Evolutionary conservation across 2,113 vertebrate species (phyloP), one percentile per base, ranked within the genome.

Genomic region (Ivindomyrus marchei): DNA sequence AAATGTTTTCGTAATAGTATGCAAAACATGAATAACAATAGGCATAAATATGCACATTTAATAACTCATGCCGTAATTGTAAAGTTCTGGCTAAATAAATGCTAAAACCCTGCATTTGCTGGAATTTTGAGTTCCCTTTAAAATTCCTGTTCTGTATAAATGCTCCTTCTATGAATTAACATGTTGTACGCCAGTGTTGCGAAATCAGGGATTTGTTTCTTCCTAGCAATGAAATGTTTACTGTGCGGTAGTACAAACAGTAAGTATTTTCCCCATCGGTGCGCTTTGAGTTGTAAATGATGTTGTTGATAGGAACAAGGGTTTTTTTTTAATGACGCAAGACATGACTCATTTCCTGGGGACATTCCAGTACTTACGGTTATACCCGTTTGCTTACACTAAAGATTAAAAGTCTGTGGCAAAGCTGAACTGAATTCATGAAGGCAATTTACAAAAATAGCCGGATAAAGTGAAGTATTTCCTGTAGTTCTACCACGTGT

Each of bases 311-410:
- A 24, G 83, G 62, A 70, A 27, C 62, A 70, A 21, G 17, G 19
- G 1, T 46, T 45, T 85, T 83, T 83, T 84, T 87, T 87, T 56
- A 9, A 36, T 36, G 49, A 31, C n/a, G 49, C 50, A 53, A 53
- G 50, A 56, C 11, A 87, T 53, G 85, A 87, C 31, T 87, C 85
- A 87, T 36, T 87, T 87, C 85, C 85, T 87, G 85, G 85, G 85
- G 27, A 53, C 50, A 39, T 53, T 49, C 31, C 49, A 87, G 85
- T 53, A 17, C 49, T 70, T 87, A 53, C 4, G 53, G n/a, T 53
- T 39, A 53, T 27, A 36, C 50, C 31, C 85, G 45, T n/a, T 47
- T 47, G 46, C 83, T 85, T 45, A 80, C 74, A 39, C 17, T 80
- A 80, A 80, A 80, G 31, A 80, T 80, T 80, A 87, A 87, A 36